Evolutionary conservation across 1,140 invertebrate species (phyloP).

Genomic region (Ceratosolen fusciceps): DNA sequence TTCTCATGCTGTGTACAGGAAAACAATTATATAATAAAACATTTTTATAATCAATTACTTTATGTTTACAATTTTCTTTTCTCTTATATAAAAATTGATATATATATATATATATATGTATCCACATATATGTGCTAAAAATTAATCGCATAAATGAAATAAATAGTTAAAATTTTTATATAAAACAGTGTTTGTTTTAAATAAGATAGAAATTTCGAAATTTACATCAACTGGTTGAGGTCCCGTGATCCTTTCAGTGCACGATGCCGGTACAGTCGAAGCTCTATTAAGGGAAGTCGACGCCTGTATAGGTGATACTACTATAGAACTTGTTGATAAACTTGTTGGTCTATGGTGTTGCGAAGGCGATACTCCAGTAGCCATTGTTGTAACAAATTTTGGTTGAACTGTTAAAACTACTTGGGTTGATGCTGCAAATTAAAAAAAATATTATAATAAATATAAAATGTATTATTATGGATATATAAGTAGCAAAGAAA

Average conservation of each 20-base stretch:
- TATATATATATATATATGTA: too few relatives aligned
- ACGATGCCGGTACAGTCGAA: constrained; percentile 65
- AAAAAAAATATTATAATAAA: constrained; percentile 48
- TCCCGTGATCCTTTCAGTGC: constrained; percentile 81
- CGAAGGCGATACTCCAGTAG: constrained; percentile 55
- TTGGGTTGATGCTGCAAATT: constrained; percentile 74
- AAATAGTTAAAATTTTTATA: not conserved
- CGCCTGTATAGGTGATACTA: constrained; percentile 64
- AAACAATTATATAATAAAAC: not conserved
- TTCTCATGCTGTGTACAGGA: constrained; percentile 79
- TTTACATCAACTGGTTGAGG: constrained; percentile 92
- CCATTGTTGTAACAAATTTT: constrained; percentile 61
- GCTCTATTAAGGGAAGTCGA: constrained; percentile 64
- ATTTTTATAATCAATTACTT: too few relatives aligned
- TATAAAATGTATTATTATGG: constrained; percentile 8
- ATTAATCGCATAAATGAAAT: not conserved
- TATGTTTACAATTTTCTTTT: too few relatives aligned
- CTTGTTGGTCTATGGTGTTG: constrained; percentile 65
- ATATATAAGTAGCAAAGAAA: not conserved
- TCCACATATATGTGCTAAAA: too few relatives aligned
- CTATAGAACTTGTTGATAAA: constrained; percentile 58
- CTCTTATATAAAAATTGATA: too few relatives aligned
- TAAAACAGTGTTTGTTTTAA: not conserved
- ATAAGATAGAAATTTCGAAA: constrained; percentile 50
- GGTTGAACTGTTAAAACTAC: constrained; percentile 77